Conservation (phyloP, 2,888 invertebrate species). For the Crematogaster levior region DNA sequence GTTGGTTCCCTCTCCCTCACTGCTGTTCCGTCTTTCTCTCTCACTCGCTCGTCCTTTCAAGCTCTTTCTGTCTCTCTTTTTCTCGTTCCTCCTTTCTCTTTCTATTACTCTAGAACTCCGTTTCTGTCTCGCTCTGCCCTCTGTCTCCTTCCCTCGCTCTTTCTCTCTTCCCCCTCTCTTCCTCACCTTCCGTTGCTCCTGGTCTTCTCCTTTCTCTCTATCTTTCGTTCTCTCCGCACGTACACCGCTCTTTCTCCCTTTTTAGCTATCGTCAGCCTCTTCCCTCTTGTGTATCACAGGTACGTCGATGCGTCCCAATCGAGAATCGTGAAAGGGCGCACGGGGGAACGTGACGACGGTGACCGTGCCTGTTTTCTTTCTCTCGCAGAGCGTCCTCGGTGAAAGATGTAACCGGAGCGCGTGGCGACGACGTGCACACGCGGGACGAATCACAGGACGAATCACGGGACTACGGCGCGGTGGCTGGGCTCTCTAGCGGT, state of each 20-base stretch:
- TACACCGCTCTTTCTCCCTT: constrained; percentile 38
- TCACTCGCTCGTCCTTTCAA: background rate
- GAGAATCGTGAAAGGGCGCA: constrained; percentile 30
- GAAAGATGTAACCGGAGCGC: constrained; percentile 26
- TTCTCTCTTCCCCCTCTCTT: constrained; percentile 11
- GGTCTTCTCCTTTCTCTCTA: background rate
- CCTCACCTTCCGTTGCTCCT: background rate
- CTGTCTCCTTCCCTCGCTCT: background rate
- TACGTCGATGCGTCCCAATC: constrained; percentile 43
- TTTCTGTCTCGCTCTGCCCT: background rate
- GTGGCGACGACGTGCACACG: constrained; percentile 30
- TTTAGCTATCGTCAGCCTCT: constrained; percentile 9
- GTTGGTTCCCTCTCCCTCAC: constrained; percentile 17
- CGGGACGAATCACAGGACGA: constrained; percentile 49
- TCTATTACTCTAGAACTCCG: constrained; percentile 21
- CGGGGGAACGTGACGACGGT: constrained; percentile 5
- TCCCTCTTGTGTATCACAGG: constrained; percentile 36
- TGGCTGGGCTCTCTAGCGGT: constrained; percentile 38
- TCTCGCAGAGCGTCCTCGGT: constrained; percentile 8
- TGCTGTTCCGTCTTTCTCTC: constrained; percentile 2
- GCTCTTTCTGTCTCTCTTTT: constrained; percentile 20
- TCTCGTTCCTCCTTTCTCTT: constrained; percentile 41
- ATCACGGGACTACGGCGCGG: constrained; percentile 21
- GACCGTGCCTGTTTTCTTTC: constrained; percentile 1
- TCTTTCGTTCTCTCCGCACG: constrained; percentile 10